These are phyloP conservation scores for Cyclargus thomasi DNA, from an alignment of 1,140 invertebrate genomes.

Conservation along the genomic window DNA sequence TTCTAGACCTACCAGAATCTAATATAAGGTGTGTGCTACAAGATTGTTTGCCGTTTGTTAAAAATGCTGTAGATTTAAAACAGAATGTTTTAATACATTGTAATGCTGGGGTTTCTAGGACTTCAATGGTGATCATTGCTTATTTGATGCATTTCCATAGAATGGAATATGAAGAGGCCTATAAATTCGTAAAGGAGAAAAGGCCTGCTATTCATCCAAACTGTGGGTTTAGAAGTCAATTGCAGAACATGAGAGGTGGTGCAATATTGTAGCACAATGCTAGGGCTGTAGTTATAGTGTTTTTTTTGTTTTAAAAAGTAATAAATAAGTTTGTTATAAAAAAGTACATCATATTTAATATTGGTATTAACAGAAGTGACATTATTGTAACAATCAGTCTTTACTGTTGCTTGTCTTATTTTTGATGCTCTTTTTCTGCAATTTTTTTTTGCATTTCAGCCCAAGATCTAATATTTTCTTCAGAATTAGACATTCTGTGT, in stretches of 20 bases:
- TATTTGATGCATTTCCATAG: constrained; percentile 85
- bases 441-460: constrained; percentile 75
- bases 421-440: constrained; percentile 63
- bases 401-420: too few species aligned
- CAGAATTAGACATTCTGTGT: constrained; percentile 76
- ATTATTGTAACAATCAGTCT: too few species aligned
- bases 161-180: constrained; percentile 82
- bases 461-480: constrained; percentile 79
- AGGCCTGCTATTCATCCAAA: constrained; percentile 85
- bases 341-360: too few species aligned
- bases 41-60: constrained; percentile 77
- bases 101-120: constrained; percentile 92
- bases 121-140: constrained; percentile 87
- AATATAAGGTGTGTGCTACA: constrained; percentile 73
- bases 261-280: constrained; percentile 28
- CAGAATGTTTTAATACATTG: constrained; percentile 91
- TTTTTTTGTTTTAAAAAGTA: too few species aligned
- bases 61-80: constrained; percentile 51
- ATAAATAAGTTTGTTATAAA: too few species aligned
- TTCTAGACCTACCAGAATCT: constrained; percentile 84
- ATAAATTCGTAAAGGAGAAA: constrained; percentile 79
- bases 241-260: constrained; percentile 38
- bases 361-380: too few species aligned
- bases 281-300: too few species aligned
- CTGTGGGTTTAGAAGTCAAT: constrained; percentile 84